Base-by-base conservation (phyloP, 2,797 vertebrate genomes). In the Rhyacichthys aspro region DNA sequence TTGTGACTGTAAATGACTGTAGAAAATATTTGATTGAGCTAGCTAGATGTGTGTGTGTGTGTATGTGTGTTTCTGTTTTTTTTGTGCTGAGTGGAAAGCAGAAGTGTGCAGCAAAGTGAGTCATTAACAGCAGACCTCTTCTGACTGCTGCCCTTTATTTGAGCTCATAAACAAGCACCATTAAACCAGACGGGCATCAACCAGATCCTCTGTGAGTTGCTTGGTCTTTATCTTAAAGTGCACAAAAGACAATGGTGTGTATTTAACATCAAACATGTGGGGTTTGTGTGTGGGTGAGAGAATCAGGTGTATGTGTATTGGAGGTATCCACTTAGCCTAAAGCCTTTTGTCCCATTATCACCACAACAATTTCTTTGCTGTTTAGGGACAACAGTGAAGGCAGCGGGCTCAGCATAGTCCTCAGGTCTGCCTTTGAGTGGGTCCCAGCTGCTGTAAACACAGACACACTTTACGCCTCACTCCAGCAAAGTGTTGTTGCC, bases 311-410 rank as follows among this genome's bases (percentile, higher is more conserved):
- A 47, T 44, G 62, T 8, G 78, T 63, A 67, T 43, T 42, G 67
- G 43, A 43, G 70, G 75, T 75, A 57, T 63, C 68, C 63, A 67
- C 48, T 82, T 74, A 70, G 58, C 69, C 78, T 47, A 70, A 63
- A 58, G 44, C 43, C 55, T 70, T 76, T 80, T 84, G 82, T 84
- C 54, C 50, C 59, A 12, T 43, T 74, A 88, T 89, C 84, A 74
- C 74, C 74, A 83, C 80, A 82, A 91, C 88, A 91, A 86, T 86
- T 70, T 58, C 49, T 2, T 44, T 36, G 69, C 72, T 92, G 90
- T 93, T 91, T 91, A 71, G 86, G 83, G 79, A 89, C 88, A 93
- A 89, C 91, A 92, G 82, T n/a, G 76, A 63, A 74, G 75, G 63
- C 23, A 86, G 81, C 68, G 74, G 81, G 86, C 74, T 58, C 19